Conservation (phyloP, 30 jellyfish, hydroid and myxozoan genomes). For the Euphysa ruthae region DNA sequence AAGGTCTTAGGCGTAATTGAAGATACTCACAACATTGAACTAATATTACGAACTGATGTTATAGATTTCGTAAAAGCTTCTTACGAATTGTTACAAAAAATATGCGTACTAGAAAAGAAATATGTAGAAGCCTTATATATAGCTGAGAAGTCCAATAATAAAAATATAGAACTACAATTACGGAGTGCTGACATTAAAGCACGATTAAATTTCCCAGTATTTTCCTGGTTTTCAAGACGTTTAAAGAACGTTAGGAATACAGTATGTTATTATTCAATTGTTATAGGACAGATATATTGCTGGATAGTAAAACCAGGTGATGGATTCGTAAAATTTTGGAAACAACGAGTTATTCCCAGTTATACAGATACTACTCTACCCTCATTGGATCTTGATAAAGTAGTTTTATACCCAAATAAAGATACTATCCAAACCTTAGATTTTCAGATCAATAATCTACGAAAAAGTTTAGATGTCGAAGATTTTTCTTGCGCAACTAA, state of each 20-base stretch:
- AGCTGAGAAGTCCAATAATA: slow-evolving; percentile 58
- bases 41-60: not conserved
- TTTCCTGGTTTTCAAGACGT: slow-evolving; percentile 32
- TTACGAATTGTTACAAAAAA: slow-evolving; percentile 70
- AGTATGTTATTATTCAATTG: slow-evolving; percentile 56
- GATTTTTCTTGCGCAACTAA: too few relatives aligned
- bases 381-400: slow-evolving; percentile 60
- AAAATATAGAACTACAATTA: slow-evolving; percentile 7
- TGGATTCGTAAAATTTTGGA: slow-evolving; percentile 66
- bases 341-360: slow-evolving; percentile 51
- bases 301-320: slow-evolving; percentile 82
- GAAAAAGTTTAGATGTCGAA: slow-evolving; percentile 74
- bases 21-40: not conserved
- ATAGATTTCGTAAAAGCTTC: slow-evolving; percentile 50
- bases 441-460: slow-evolving; percentile 32
- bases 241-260: slow-evolving; percentile 28
- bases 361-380: slow-evolving; percentile 51
- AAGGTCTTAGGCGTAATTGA: slow-evolving; percentile 14
- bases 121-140: slow-evolving; percentile 50
- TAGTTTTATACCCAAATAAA: slow-evolving; percentile 24
- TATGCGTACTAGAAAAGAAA: slow-evolving; percentile 18
- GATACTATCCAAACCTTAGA: slow-evolving; percentile 42
- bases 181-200: slow-evolving; percentile 4
- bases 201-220: slow-evolving; percentile 3
- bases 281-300: slow-evolving; percentile 63